phyloP scores from a whole-genome alignment of 92 coral and sea anemone genomes.

The Porites lobata region DNA sequence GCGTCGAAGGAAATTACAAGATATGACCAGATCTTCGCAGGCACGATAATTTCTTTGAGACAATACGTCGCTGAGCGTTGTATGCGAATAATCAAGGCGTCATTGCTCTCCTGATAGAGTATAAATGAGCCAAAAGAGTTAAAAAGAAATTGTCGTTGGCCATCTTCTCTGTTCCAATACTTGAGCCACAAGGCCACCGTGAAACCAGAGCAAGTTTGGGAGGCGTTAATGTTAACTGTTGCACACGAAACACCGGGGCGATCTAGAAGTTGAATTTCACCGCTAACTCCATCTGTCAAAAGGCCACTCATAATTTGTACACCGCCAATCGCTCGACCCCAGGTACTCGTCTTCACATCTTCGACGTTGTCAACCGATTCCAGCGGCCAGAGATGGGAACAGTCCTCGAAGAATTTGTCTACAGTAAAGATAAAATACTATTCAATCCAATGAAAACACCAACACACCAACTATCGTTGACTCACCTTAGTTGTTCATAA shows the following conservation, averaged over 20 bases:
- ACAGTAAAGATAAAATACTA: not conserved
- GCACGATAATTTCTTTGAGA: slow-evolving; percentile 16
- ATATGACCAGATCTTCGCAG: slow-evolving; percentile 28
- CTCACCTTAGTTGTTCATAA: no score
- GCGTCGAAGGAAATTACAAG: not conserved
- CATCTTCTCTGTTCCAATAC: not conserved
- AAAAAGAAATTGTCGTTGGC: slow-evolving; percentile 17
- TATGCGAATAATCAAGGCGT: slow-evolving; percentile 11
- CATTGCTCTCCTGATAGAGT: not conserved
- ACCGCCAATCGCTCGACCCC: slow-evolving; percentile 18
- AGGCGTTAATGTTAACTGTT: not conserved
- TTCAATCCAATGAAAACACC: not conserved
- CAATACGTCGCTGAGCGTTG: not conserved
- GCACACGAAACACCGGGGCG: slow-evolving; percentile 26
- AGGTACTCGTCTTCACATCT: not conserved
- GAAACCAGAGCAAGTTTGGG: not conserved
- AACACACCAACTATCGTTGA: no score
- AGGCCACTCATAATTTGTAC: not conserved
- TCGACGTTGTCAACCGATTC: slow-evolving; percentile 22
- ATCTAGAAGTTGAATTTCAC: slow-evolving; percentile 14
- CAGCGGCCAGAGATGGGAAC: slow-evolving; percentile 26
- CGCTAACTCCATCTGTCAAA: slow-evolving; percentile 27
- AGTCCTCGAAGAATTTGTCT: slow-evolving; percentile 1
- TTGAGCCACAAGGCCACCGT: slow-evolving; percentile 23
- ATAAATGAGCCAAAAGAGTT: slow-evolving; percentile 24